Base-by-base conservation (phyloP, 2,113 vertebrate genomes). In the Gasterosteus aculeatus region DNA sequence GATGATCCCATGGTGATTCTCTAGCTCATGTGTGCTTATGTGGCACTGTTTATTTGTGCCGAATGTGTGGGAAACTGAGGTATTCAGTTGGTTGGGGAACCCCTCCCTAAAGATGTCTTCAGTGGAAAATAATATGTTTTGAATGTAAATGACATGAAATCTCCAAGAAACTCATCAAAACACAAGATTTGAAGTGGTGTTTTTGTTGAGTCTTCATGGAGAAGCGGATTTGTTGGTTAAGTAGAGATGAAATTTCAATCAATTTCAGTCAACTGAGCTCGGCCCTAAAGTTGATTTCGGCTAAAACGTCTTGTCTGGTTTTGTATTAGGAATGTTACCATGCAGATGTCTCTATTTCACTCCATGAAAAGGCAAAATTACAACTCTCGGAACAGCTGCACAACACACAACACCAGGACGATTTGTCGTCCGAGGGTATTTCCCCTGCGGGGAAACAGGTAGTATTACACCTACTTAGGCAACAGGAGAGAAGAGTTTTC, bases 401-500 rank as follows among this genome's bases (percentile, higher is more conserved):
- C 60, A 72, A 72, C 69, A 15, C 67, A 42, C 60, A 72, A 72
- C 69, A 15, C 69, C 74, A 75, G 81, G 73, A 74, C 35, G 35
- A 38, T 82, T 47, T 33, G 26, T 69, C 6, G 19, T 67, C 68
- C 4, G 3, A 3, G 16, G 59, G 41, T 31, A 57, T 69, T 35
- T 64, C 26, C 29, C 66, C 56, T 39, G 41, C 19, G 58, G 57
- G 33, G 65, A 66, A n/a, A 65, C 73, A 9, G 81, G 79, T 87
- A 77, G 35, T 68, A 33, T 77, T 70, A 77, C 71, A 73, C 60
- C 58, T 22, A 72, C 41, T 78, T 46, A 54, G 69, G 65, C 41
- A 41, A 68, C 47, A 75, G 60, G 57, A 78, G 65, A 79, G 54
- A 68, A 71, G 75, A 14, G 31, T 76, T 83, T 87, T 81, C 60